Base-by-base conservation (phyloP, 2,888 invertebrate species). In the Limenitis camilla region DNA sequence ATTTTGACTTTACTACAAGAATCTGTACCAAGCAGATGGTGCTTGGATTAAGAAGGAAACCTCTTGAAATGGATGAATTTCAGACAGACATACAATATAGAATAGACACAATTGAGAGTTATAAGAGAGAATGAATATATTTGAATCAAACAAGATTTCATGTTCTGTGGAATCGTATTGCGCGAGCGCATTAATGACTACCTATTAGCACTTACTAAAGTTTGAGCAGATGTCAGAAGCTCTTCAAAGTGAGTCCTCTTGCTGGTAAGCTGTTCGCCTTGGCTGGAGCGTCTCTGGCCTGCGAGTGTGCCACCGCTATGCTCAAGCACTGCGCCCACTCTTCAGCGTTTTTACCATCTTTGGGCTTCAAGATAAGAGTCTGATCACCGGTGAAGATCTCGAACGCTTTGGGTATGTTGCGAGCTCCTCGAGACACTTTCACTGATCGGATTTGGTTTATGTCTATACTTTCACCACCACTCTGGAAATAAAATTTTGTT, bases 241-340 rank as follows among this genome's bases (percentile, higher is more conserved):
- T 86, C 64, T 87, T 88, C 45, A 88, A 74, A 6, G 88, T 88
- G 31, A 88, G 79, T 29, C 88, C 88, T 5, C 88, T 58, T 0
- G 88, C 88, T 0, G 88, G 88, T 55, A 88, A 66, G 35, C 88
- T 87, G 67, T 88, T 88, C 11, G 87, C 85, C 60, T 88, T 88
- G 35, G 86, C 86, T 0, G 88, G 86, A 1, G 78, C 77, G 54
- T 90, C 91, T 33, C 90, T 76, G 0, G 92, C 91, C 65, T 94
- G 94, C 0, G 94, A 93, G 76, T 96, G 95, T 0, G 97, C 96
- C 8, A 97, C 95, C 5, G 96, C 97, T 59, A 97, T 95, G 72
- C 96, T 96, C 58, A 97, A 90, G 78, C 96, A 97, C 79, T 97
- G 97, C 41, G 97, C 96, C 96, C 98, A 98, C 78, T 97, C 95